Evolutionary conservation across 2,797 vertebrate species (phyloP).

Genomic region (Syngnathus rostellatus): DNA sequence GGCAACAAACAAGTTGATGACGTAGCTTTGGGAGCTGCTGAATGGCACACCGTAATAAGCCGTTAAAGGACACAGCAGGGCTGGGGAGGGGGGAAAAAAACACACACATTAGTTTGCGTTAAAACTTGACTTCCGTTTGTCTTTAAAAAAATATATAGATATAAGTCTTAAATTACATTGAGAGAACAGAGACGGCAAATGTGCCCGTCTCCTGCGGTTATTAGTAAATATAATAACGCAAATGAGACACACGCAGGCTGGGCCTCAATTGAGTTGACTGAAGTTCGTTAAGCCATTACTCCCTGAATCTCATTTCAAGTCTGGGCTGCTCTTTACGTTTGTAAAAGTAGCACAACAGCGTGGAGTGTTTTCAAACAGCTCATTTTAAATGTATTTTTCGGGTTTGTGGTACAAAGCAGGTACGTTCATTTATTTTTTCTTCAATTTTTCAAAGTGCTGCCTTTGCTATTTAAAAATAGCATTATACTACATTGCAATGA

Average conservation of each 20-base stretch:
- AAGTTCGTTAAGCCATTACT: neutral
- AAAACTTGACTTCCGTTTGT: neutral
- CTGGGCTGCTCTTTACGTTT: neutral
- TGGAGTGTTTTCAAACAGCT: no score
- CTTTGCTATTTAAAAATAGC: no score
- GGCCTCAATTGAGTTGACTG: neutral
- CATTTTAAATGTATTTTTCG: no score
- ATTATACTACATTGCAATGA: no score
- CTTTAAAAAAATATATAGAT: neutral
- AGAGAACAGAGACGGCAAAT: neutral
- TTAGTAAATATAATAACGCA: slow-evolving; percentile 1
- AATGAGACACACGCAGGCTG: slow-evolving; percentile 3
- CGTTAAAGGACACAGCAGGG: neutral
- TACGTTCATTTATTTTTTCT: no score
- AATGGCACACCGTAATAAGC: neutral
- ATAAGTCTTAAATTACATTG: neutral
- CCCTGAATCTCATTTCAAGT: neutral
- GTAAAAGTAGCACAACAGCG: no score
- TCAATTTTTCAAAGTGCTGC: no score
- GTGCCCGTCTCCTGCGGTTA: neutral
- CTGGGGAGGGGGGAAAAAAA: neutral
- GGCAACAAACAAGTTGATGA: neutral
- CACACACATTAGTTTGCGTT: no score
- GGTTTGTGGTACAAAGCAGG: no score
- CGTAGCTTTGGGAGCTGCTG: neutral